phyloP scores from a whole-genome alignment of 2,888 invertebrate species.

The Stomorhina lunata region DNA sequence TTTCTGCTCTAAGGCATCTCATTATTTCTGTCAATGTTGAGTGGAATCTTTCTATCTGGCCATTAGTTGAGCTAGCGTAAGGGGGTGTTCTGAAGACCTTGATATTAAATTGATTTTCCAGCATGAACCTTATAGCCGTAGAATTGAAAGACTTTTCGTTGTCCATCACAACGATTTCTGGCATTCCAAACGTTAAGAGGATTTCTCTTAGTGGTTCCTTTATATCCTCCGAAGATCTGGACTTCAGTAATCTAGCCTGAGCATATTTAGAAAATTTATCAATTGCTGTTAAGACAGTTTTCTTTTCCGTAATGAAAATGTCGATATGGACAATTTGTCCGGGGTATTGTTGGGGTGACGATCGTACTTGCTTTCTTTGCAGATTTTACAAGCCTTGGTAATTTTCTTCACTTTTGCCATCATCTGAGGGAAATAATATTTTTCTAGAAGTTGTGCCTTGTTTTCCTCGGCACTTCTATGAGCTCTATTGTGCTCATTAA shows the following conservation, averaged over 20 bases:
- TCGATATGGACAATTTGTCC: neutral
- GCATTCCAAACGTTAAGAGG: slow-evolving; percentile 48
- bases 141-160: slow-evolving; percentile 62
- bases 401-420: neutral
- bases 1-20: too few relatives aligned
- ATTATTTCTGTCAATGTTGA: too few relatives aligned
- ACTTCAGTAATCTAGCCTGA: slow-evolving; percentile 18
- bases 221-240: slow-evolving; percentile 42
- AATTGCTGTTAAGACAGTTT: slow-evolving; percentile 20
- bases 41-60: too few relatives aligned
- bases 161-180: slow-evolving; percentile 49
- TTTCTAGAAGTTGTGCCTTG: too few relatives aligned
- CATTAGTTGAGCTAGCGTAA: too few relatives aligned
- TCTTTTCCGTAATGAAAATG: neutral
- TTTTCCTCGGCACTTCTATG: too few relatives aligned
- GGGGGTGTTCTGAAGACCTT: too few relatives aligned
- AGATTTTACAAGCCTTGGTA: neutral
- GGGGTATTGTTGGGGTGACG: neutral
- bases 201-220: slow-evolving; percentile 51
- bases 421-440: too few relatives aligned
- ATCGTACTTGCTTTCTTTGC: slow-evolving; percentile 14
- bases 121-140: slow-evolving; percentile 43
- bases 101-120: too few relatives aligned
- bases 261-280: slow-evolving; percentile 35
- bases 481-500: too few relatives aligned